A percentile compares a stretch with the other conserved stretches of the same genome.
Evolutionary conservation across 2,888 invertebrate species (phyloP).

Genomic region (Anaspis maculata): DNA sequence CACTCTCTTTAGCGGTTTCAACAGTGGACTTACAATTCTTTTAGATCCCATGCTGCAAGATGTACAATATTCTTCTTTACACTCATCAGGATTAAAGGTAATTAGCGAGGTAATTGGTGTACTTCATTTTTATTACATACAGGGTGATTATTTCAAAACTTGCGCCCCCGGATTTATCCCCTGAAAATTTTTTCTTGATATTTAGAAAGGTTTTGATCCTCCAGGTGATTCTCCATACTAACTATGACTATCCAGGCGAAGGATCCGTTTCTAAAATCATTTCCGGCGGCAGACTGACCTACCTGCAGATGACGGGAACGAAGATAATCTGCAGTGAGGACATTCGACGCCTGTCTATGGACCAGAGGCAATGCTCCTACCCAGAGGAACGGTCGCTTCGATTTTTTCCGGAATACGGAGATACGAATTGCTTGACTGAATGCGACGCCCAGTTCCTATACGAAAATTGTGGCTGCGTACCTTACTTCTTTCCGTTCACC

Average conservation of each 20-base stretch:
- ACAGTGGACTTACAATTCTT: conserved; percentile 28
- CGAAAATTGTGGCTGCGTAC: conserved; percentile 31
- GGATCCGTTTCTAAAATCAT: conserved; percentile 18
- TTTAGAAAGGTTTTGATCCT: conserved; percentile 2
- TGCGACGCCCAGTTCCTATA: conserved; percentile 23
- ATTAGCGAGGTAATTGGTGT: no score
- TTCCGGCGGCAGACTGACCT: conserved; percentile 17
- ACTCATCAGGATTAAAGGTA: conserved; percentile 27
- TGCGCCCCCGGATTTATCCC: no score
- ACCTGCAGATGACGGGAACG: conserved; percentile 24
- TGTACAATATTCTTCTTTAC: conserved; percentile 18
- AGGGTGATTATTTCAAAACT: no score
- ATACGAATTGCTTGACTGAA: conserved; percentile 31
- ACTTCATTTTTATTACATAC: no score
- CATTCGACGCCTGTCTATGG: conserved; percentile 20
- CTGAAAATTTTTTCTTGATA: conserved; percentile 1
- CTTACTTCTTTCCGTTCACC: conserved; percentile 27
- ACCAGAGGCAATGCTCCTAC: conserved; percentile 29
- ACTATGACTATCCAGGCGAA: conserved; percentile 27
- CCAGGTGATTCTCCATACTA: conserved; percentile 30
- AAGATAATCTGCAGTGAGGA: conserved; percentile 23
- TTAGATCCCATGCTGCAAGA: conserved; percentile 25
- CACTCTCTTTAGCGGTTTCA: no score
- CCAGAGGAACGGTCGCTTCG: conserved; percentile 19
- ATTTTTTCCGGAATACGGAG: conserved; percentile 28